Conservation (phyloP, 2,888 invertebrate genomes). For the Orchestes rusci region DNA sequence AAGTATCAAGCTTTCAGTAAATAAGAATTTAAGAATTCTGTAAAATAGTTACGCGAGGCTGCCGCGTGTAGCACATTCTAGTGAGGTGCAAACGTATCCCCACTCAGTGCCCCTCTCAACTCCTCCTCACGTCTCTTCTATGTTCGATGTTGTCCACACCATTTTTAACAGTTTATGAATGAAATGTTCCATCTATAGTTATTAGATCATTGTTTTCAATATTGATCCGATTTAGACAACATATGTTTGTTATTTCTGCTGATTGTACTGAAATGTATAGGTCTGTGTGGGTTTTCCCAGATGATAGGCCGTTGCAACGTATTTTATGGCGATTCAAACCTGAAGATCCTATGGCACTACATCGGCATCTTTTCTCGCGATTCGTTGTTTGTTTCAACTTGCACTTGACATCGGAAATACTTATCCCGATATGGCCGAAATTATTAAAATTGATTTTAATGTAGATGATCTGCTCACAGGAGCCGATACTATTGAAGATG, state of each 20-base stretch:
- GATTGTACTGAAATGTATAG: constrained; percentile 25
- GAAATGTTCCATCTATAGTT: too few relatives aligned
- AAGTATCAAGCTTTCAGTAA: too few relatives aligned
- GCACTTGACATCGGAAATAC: constrained; percentile 10
- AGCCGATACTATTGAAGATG: constrained; percentile 13
- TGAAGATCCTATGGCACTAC: constrained; percentile 16
- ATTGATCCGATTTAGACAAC: constrained; percentile 16
- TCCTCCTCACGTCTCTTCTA: too few relatives aligned
- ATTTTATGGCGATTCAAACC: constrained; percentile 20
- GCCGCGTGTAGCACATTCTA: too few relatives aligned
- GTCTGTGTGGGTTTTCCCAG: constrained; percentile 14
- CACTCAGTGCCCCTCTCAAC: too few relatives aligned
- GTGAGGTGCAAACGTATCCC: too few relatives aligned
- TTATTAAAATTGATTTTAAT: constrained; percentile 24
- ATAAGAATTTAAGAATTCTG: too few relatives aligned
- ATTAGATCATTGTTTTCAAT: too few relatives aligned
- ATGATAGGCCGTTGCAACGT: constrained; percentile 15
- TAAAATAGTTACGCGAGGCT: too few relatives aligned
- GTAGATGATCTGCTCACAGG: constrained; percentile 24
- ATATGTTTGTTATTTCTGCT: constrained; percentile 23
- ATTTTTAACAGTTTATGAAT: too few relatives aligned
- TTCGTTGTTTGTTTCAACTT: constrained; percentile 17
- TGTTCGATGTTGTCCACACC: too few relatives aligned
- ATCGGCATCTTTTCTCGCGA: constrained; percentile 20
- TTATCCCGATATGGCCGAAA: constrained; percentile 16